Base-by-base conservation (phyloP, 2,113 vertebrate species). In the Tinamus guttatus region DNA sequence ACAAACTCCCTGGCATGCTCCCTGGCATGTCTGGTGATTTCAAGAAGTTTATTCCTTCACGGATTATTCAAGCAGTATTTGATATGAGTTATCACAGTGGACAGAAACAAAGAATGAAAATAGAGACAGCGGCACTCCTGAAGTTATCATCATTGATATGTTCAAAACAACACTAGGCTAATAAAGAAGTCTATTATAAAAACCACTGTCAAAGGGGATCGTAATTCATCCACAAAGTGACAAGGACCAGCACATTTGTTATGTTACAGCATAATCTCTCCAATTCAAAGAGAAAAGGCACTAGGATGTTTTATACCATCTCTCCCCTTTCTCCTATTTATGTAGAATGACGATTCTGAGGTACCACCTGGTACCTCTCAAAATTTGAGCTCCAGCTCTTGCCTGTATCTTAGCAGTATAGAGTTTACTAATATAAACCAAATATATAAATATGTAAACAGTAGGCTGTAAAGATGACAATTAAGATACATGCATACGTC, bases 261-360 rank as follows among this genome's bases (percentile, higher is more conserved):
- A 79, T 49, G 21, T 2, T 27, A 4, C 6, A 19, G n/a, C 18
- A 24, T 36, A 1, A 11, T 8, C 36, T 47, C 73, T 43, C 62
- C 9, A 9, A 0, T 0, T n/a, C 60, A 25, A 0, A 28, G n/a
- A 36, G n/a, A 63, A n/a, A 19, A 65, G 13, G 20, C 1, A 2
- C 49, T 22, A 7, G 15, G 28, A 17, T 4, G 28, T 41, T 52
- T 43, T 16, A 54, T 38, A 22, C 15, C 6, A 6, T 43, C 25
- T 75, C 78, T 52, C 11, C 17, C 30, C 14, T 86, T 41, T 60
- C 21, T 49, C 56, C 56, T n/a, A 1, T n/a, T 36, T 2, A 11
- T 9, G 32, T 41, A 19, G 38, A 6, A 6, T 4, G 13, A 14
- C n/a, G 40, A 2, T 63, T 56, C 54, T 32, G n/a, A 54, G 32